Evolutionary conservation across 2,113 vertebrate species (phyloP), one percentile per base, ranked within the genome.

Genomic region (Sylvia atricapilla): DNA sequence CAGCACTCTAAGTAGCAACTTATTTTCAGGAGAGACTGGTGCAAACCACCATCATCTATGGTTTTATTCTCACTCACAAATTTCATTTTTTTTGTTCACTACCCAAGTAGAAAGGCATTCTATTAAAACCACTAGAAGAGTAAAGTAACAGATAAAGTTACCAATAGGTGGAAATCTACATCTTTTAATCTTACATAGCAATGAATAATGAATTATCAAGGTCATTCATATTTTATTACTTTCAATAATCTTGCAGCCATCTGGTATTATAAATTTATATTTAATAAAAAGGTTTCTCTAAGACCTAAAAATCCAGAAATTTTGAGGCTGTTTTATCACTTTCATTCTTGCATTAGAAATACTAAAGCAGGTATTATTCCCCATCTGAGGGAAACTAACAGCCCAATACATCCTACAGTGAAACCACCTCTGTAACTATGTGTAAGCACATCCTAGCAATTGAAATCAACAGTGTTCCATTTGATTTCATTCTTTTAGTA

Each of bases 181-280:
- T 69, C 31, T 79, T 87, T 84, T 31, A 70, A 93, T 91, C 79
- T 84, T 73, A 90, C 52, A 64, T 19, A 68, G 0, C 9, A 53
- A 90, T 93, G 37, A 91, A 94, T 93, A 93, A 93, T 93, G 72
- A 88, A 91, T 46, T 21, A 60, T 10, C 22, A 44, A 73, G 8
- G 12, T 58, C 23, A 91, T 85, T 68, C 90, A 87, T 66, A 24
- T 80, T 91, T 75, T 28, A 95, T 68, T 63, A 82, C 37, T 75
- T 76, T 37, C 62, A n/a, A 55, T 69, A 68, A 56, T 68, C 50
- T 83, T 4, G 0, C 35, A 76, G 41, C 22, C 22, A 72, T 30
- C 7, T 20, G 46, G 19, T 23, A 73, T 49, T 79, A 73, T 19
- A 93, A 59, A 94, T 60, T 53, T 80, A 13, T 84, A 46, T 44